Base-by-base conservation (phyloP, 2,797 vertebrate species). In the Peromyscus aztecus region DNA sequence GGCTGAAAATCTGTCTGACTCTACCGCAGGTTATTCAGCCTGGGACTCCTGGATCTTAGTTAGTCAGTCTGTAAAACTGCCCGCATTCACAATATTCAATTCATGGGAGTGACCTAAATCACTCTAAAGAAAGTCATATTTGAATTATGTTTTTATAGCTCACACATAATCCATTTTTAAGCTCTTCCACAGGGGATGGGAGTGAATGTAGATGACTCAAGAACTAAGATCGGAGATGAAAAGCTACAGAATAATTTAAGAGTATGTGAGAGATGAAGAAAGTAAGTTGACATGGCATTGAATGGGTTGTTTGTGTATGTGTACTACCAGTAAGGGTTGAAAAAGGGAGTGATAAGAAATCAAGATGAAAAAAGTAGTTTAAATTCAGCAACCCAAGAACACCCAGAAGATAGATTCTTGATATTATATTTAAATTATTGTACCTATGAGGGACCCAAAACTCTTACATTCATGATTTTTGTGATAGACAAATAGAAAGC, bases 401-500 rank as follows among this genome's bases (percentile, higher is more conserved):
- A 65, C 13, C 5, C 61, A 59, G 24, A 67, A 81, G 40, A 59
- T 55, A 7, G 27, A 95, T 91, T 43, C 12, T 67, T 94, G 9
- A 12, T 89, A 49, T 52, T 84, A 69, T 91, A 31, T 85, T 77
- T 86, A 23, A 43, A 65, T 49, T 67, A 6, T 55, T 19, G 12
- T 77, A 19, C 21, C 34, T 67, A 19, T 1, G 21, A 82, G 29
- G 2, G 12, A 91, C 2, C 3, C 55, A 37, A 16, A 34, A 85
- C 16, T 73, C 40, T 75, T 63, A 57, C 29, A 57, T 55, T 27
- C 5, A 49, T 67, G 78, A 8, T 94, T 97, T 97, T 89, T 78
- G 52, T 75, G 12, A 59, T 4, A 31, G 63, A 31, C 1, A 57
- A 12, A 34, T 75, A 27, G 63, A 29, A 14, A 46, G 9, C 34